A percentile compares a stretch with the other conserved stretches of the same genome.
Evolutionary conservation across 2,888 invertebrate genomes (phyloP).

Genomic region (Pyrrhosoma nymphula): DNA sequence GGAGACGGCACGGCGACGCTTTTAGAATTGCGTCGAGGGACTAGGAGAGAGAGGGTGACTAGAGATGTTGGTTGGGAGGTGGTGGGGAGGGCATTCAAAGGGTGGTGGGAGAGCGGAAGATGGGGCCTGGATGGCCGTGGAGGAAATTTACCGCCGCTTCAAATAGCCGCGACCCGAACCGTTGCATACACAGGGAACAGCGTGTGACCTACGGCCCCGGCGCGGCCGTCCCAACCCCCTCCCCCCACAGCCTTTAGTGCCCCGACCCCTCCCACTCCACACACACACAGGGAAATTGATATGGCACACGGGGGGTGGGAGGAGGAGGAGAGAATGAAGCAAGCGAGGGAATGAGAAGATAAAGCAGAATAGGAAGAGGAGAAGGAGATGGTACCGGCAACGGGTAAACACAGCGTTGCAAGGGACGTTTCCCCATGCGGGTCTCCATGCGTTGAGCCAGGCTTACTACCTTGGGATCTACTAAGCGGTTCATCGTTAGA

Average conservation of each 20-base stretch:
- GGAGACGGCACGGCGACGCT: background rate
- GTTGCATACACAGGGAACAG: constrained; percentile 59
- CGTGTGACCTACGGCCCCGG: constrained; percentile 44
- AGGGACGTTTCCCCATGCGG: too few species aligned
- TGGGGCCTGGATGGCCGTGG: background rate
- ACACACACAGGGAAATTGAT: constrained; percentile 40
- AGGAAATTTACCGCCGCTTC: constrained; percentile 58
- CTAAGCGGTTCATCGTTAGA: too few species aligned
- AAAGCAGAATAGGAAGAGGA: background rate
- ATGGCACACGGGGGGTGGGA: constrained; percentile 26
- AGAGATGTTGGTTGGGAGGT: background rate
- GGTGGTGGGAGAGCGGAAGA: background rate
- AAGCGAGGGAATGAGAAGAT: background rate
- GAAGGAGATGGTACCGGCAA: too few species aligned
- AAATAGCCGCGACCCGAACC: constrained; percentile 34
- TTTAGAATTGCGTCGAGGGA: background rate
- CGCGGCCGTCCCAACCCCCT: background rate
- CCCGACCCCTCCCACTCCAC: background rate
- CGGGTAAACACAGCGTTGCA: too few species aligned
- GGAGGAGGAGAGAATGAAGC: background rate
- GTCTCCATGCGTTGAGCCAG: too few species aligned
- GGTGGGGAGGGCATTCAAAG: too few species aligned
- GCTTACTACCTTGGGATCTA: too few species aligned
- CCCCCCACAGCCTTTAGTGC: background rate
- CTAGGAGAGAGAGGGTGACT: background rate